Conservation (phyloP, 2,888 invertebrate species). For the Smittia aterrima region DNA sequence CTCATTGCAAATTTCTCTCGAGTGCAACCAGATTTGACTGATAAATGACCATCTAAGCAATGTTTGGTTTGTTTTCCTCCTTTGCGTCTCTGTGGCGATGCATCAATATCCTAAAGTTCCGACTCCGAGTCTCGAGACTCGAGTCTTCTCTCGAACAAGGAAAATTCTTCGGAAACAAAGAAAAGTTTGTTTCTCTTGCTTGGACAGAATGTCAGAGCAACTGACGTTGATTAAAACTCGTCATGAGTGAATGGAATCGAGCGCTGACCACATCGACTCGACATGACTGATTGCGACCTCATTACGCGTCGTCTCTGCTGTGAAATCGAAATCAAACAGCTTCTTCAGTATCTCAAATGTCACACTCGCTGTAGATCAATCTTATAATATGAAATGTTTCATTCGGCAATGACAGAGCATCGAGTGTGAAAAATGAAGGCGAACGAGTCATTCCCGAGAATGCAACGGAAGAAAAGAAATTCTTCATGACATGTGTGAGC, state of each 20-base stretch:
- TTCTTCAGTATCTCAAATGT: conserved; percentile 5
- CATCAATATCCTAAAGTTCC: neutral
- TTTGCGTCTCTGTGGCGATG: neutral
- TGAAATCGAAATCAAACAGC: neutral
- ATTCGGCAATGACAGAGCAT: neutral
- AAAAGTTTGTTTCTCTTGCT: neutral
- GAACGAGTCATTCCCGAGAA: neutral
- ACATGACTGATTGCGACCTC: conserved; percentile 19
- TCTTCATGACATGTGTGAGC: neutral
- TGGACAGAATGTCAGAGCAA: neutral
- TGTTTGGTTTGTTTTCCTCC: neutral
- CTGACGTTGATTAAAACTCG: conserved; percentile 34
- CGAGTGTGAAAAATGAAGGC: too few species aligned
- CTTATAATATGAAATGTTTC: conserved; percentile 10
- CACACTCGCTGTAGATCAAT: conserved; percentile 34
- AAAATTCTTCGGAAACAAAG: neutral
- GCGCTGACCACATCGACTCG: too few species aligned
- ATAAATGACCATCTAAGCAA: neutral
- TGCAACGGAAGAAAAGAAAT: neutral
- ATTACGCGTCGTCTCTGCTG: conserved; percentile 30
- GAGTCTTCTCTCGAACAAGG: neutral
- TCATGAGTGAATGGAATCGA: neutral
- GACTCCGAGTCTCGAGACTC: too few species aligned
- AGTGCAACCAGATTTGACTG: neutral
- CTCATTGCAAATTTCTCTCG: neutral